phyloP scores from a whole-genome alignment of 2,888 invertebrate genomes.

The Adineta ricciae region DNA sequence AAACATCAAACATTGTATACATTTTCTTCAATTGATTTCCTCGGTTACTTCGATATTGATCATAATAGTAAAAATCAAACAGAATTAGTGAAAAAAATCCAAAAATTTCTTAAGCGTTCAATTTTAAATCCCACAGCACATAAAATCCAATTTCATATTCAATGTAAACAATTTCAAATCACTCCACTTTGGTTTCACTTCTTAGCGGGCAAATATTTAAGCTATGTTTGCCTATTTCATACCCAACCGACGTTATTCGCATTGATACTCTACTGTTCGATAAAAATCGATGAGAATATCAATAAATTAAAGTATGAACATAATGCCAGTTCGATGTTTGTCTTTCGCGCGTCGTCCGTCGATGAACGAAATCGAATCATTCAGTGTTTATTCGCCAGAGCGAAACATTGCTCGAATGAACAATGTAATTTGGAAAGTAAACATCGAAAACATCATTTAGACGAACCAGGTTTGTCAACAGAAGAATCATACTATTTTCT shows the following conservation, averaged over 20 bases:
- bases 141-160: not conserved
- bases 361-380: not conserved
- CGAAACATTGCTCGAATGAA: not conserved
- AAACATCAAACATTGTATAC: slow-evolving; percentile 9
- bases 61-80: not conserved
- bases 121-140: not conserved
- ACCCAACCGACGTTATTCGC: not conserved
- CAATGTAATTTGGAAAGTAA: not conserved
- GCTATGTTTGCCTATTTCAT: not conserved
- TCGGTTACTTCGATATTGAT: not conserved
- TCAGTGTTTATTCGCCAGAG: not conserved
- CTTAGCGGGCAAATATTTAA: not conserved
- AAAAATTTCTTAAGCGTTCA: slow-evolving; percentile 3
- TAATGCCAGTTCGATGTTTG: not conserved
- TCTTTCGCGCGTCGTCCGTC: not conserved
- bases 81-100: not conserved
- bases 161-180: not conserved
- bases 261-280: not conserved
- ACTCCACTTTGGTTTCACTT: not conserved
- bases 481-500: no score
- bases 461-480: not conserved
- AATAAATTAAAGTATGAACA: not conserved
- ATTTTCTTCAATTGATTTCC: not conserved
- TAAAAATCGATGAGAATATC: not conserved
- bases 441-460: not conserved